Conservation (phyloP, 2,888 invertebrate species). For the Cataglyphis altisquamis region DNA sequence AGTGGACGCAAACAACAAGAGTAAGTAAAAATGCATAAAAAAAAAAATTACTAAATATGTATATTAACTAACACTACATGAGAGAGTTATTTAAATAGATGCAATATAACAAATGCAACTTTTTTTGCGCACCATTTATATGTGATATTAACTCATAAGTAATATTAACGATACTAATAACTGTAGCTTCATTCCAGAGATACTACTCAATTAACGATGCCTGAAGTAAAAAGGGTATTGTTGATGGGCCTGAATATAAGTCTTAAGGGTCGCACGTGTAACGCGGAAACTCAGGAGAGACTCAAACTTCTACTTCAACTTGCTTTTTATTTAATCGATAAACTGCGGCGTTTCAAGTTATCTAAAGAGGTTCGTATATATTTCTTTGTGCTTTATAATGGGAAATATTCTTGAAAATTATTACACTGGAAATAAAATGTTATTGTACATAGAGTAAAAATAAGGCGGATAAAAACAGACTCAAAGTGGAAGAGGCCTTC, state of each 20-base stretch:
- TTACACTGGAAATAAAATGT: conserved; percentile 2
- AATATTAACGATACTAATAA: conserved; percentile 40
- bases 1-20: conserved; percentile 96
- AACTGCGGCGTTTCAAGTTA: conserved; percentile 94
- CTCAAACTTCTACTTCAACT: conserved; percentile 94
- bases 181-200: conserved; percentile 86
- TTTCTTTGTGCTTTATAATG: neutral
- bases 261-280: conserved; percentile 89
- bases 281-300: conserved; percentile 91
- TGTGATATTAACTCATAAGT: neutral
- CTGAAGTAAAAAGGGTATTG: conserved; percentile 93
- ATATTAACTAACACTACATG: neutral
- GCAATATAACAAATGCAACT: neutral
- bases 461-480: conserved; percentile 98
- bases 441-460: conserved; percentile 89
- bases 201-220: conserved; percentile 89
- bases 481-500: conserved; percentile 97
- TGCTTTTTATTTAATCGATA: conserved; percentile 97
- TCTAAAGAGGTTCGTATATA: conserved; percentile 93
- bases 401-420: neutral
- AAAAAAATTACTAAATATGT: neutral
- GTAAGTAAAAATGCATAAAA: conserved; percentile 87
- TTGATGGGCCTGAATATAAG: conserved; percentile 93
- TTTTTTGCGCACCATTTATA: neutral
- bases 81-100: neutral